phyloP scores from a whole-genome alignment of 2,113 vertebrate genomes.

The Zeus faber region DNA sequence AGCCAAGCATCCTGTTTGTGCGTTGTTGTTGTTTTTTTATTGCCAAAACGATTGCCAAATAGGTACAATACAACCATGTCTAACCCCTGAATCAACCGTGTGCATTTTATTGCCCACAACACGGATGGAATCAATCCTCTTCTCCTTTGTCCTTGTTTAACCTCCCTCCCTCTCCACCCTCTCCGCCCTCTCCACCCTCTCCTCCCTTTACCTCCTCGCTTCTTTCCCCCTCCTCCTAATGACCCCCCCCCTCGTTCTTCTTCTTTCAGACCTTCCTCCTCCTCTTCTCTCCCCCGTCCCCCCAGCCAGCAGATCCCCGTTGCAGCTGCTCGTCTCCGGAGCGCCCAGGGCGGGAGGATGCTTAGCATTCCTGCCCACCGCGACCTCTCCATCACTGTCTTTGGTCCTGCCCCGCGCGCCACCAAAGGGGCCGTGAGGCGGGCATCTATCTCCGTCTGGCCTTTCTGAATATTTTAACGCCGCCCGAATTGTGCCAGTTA shows the following conservation, averaged over 20 bases:
- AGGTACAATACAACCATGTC: no score
- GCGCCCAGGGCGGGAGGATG: slow-evolving; percentile 46
- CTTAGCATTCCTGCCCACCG: slow-evolving; percentile 71
- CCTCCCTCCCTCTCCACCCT: no score
- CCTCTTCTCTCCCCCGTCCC: slow-evolving; percentile 26
- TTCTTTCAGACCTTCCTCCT: slow-evolving; percentile 13
- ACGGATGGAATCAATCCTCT: no score
- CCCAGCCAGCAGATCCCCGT: slow-evolving; percentile 54
- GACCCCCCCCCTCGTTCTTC: slow-evolving; percentile 5
- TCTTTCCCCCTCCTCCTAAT: not conserved
- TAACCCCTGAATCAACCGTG: no score
- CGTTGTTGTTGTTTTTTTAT: no score
- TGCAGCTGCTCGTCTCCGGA: slow-evolving; percentile 56
- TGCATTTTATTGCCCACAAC: no score
- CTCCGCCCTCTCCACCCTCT: not conserved
- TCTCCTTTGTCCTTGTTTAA: no score
- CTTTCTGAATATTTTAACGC: slow-evolving; percentile 67
- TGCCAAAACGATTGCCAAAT: no score
- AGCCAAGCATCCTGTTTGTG: no score
- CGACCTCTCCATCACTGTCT: slow-evolving; percentile 69
- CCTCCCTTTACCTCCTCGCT: slow-evolving; percentile 14
- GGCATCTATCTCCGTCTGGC: slow-evolving; percentile 59
- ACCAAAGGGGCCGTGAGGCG: slow-evolving; percentile 43
- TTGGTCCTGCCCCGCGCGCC: slow-evolving; percentile 39
- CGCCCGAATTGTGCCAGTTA: slow-evolving; percentile 48